These are phyloP conservation scores for Noctua pronuba DNA, from an alignment of 2,888 invertebrate genomes.

Conservation along the genomic window DNA sequence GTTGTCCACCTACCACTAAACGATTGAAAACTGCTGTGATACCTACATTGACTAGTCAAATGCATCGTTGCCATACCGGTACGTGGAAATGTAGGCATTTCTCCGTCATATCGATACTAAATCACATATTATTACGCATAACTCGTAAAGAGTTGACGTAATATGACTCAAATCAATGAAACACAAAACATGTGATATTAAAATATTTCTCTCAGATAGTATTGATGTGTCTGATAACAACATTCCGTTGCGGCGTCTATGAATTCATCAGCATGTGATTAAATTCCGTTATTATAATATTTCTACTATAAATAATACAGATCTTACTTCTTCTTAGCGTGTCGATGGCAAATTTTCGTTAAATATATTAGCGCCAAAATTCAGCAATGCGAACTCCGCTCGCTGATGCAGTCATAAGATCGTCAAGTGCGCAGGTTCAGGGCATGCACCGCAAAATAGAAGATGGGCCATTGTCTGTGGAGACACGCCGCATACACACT, in stretches of 20 bases:
- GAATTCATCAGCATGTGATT: conserved; percentile 23
- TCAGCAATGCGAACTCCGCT: no score
- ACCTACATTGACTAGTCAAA: neutral
- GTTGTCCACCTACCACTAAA: neutral
- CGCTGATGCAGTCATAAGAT: no score
- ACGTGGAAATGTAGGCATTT: neutral
- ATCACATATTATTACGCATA: conserved; percentile 2
- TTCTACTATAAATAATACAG: neutral
- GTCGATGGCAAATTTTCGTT: no score
- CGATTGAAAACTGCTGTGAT: neutral
- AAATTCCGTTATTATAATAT: conserved; percentile 1
- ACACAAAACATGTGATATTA: conserved; percentile 16
- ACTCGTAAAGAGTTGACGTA: neutral
- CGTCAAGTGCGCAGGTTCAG: no score
- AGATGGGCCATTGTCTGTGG: no score
- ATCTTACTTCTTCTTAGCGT: neutral
- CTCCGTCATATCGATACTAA: conserved; percentile 2
- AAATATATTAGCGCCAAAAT: no score
- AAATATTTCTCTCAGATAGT: conserved; percentile 16
- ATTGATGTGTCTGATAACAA: conserved; percentile 6
- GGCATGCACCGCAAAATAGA: no score
- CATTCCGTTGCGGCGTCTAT: conserved; percentile 16
- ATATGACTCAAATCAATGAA: conserved; percentile 18
- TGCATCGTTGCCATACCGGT: neutral
- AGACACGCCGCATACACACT: no score